phyloP scores from a whole-genome alignment of 2,113 vertebrate genomes.

The Vanacampus margaritifer region DNA sequence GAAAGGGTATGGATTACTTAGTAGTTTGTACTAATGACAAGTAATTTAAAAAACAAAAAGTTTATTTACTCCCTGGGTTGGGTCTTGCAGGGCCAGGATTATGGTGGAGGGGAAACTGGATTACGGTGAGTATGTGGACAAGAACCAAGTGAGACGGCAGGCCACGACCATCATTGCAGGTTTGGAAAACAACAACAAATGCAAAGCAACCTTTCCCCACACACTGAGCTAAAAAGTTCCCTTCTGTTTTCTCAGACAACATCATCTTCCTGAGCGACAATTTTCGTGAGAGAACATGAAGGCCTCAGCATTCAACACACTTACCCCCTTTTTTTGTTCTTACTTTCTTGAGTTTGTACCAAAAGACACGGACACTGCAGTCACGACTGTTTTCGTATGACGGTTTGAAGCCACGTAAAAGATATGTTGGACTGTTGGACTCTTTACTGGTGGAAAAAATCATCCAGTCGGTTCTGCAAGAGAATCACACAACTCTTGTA shows the following conservation, averaged over 20 bases:
- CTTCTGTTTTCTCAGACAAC: constrained; percentile 77
- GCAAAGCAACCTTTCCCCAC: background rate
- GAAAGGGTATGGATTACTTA: constrained; percentile 81
- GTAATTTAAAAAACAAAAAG: no score
- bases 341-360: constrained; percentile 16
- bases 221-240: background rate
- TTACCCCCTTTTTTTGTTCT: constrained; percentile 22
- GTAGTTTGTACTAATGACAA: background rate
- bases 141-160: constrained; percentile 90
- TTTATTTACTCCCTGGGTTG: background rate
- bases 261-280: constrained; percentile 91
- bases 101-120: constrained; percentile 94
- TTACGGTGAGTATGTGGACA: constrained; percentile 95
- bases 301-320: background rate
- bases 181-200: constrained; percentile 38
- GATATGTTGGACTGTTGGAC: background rate
- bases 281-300: constrained; percentile 76
- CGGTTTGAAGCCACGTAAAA: background rate
- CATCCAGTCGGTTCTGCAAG: background rate
- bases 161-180: constrained; percentile 96
- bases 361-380: background rate
- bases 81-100: constrained; percentile 76
- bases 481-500: background rate
- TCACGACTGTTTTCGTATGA: constrained; percentile 1
- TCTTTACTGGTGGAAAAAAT: constrained; percentile 15